Evolutionary conservation across 2,888 invertebrate species (phyloP).

Genomic region (Aleiodes testaceus): DNA sequence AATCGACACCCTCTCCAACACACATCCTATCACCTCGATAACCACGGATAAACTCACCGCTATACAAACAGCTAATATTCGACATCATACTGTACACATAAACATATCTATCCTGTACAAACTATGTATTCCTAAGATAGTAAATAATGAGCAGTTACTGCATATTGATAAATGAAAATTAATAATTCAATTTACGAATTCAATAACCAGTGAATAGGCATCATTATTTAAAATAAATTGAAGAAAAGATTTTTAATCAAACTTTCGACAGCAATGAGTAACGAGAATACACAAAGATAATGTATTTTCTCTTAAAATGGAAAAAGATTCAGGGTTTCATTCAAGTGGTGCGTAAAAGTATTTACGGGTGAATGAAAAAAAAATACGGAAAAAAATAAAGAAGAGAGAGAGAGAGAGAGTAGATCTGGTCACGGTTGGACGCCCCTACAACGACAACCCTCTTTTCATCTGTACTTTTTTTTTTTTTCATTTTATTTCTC

Average conservation of each 20-base stretch:
- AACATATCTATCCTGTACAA: too few relatives aligned
- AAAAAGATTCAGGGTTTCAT: conserved; percentile 30
- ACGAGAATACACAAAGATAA: conserved; percentile 1
- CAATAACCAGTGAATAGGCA: not conserved
- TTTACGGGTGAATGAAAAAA: conserved; percentile 27
- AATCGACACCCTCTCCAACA: conserved; percentile 16
- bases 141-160: too few relatives aligned
- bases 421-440: conserved; percentile 13
- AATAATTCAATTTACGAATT: too few relatives aligned
- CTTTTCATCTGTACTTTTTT: conserved; percentile 11
- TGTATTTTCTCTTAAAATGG: conserved; percentile 11
- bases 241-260: conserved; percentile 29
- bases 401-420: not conserved
- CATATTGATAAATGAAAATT: too few relatives aligned
- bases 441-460: conserved; percentile 5
- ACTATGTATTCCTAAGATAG: too few relatives aligned
- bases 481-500: not conserved
- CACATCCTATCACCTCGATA: not conserved
- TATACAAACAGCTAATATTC: conserved; percentile 1
- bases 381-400: not conserved
- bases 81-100: not conserved
- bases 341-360: conserved; percentile 36
- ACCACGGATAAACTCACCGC: conserved; percentile 2
- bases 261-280: not conserved
- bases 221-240: conserved; percentile 17